Evolutionary conservation across 2,888 invertebrate genomes (phyloP), one percentile per base, ranked within the genome.

Genomic region (Athalia rosae): DNA sequence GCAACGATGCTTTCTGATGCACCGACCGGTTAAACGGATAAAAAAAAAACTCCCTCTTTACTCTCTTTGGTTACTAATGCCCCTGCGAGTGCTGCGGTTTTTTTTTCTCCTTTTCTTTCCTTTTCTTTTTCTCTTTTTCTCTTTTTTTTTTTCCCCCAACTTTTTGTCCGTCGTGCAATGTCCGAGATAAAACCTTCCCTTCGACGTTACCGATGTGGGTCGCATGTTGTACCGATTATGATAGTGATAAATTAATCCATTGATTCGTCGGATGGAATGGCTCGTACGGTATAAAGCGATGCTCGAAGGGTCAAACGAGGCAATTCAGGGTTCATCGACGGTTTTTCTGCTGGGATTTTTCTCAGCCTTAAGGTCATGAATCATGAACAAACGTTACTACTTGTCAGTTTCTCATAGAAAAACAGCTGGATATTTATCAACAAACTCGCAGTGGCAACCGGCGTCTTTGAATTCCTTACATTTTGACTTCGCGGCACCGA

Each of bases 161-260:
- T 43, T 62, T 59, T 59, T 59, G 6, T 59, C 59, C 7, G 59
- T n/a, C 11, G 6, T 13, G 50, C 7, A 59, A 59, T 13, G 59
- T 59, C 28, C 28, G 28, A 53, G 53, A 43, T 43, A 71, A 71
- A 71, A 58, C 56, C 56, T 71, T 71, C 15, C 58, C 71, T 71
- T 71, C 58, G 71, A n/a, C 58, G 15, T 58, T 15, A 15, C 45
- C 45, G 58, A 71, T 58, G 58, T 71, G 8, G 71, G 71, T 69
- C 69, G 69, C 71, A 71, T 71, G 71, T 71, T 58, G 6, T 4
- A 58, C n/a, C 71, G 71, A 58, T 71, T 71, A 71, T 58, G 41
- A 71, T 56, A 43, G 58, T 71, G 71, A 71, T 71, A 71, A 71
- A 71, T 58, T 71, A 58, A 58, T 58, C 71, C 58, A 71, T 71